Percentiles rank a stretch among this genome's conserved stretches.
Conservation (phyloP, 2,888 invertebrate species). For the Calliphora vomitoria region DNA sequence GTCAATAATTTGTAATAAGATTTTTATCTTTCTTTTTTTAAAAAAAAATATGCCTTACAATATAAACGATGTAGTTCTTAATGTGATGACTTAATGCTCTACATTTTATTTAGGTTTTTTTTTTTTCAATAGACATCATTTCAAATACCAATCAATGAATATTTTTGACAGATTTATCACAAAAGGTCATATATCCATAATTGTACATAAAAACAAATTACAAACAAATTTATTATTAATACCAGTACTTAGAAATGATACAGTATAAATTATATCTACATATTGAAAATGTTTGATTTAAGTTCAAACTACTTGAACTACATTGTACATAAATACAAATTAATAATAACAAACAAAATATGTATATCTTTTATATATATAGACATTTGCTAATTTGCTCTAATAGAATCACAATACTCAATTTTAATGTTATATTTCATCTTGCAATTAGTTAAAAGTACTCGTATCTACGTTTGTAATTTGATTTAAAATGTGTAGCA, state of each 20-base stretch:
- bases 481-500: conserved; percentile 35
- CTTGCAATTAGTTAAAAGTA: not conserved
- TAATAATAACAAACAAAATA: not conserved
- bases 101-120: too few relatives aligned
- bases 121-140: too few relatives aligned
- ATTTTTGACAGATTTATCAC: too few relatives aligned
- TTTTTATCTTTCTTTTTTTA: too few relatives aligned
- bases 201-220: not conserved
- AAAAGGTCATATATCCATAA: not conserved
- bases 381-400: conserved; percentile 2
- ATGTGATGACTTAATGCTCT: too few relatives aligned
- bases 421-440: conserved; percentile 11
- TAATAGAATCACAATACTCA: conserved; percentile 7
- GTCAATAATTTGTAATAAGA: too few relatives aligned
- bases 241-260: too few relatives aligned
- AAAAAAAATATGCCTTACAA: too few relatives aligned
- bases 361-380: conserved; percentile 1
- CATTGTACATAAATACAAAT: not conserved
- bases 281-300: conserved; percentile 28
- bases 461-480: not conserved
- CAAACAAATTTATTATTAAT: too few relatives aligned
- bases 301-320: conserved; percentile 38
- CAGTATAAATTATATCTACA: not conserved
- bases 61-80: too few relatives aligned
- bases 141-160: too few relatives aligned